Evolutionary conservation across 2,888 invertebrate genomes (phyloP).

Genomic region (Dryomyza anilis): DNA sequence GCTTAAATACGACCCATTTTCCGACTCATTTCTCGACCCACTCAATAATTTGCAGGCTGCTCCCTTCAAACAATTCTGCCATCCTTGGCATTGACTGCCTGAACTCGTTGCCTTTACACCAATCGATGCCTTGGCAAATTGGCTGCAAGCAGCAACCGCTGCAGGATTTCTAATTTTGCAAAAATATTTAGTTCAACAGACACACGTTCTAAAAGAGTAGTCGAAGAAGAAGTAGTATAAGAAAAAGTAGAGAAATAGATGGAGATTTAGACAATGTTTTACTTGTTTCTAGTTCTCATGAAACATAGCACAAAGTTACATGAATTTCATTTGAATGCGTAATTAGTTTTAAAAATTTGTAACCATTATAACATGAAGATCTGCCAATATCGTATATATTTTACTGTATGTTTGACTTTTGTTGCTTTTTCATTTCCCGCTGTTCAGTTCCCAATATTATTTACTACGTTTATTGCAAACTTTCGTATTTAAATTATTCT

Average conservation of each 20-base stretch:
- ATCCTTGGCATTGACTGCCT: not conserved
- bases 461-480: constrained; percentile 38
- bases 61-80: not conserved
- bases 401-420: not conserved
- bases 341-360: constrained; percentile 38
- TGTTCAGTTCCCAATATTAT: too few species aligned
- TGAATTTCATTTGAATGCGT: constrained; percentile 46
- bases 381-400: not conserved
- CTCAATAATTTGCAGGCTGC: not conserved
- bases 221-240: too few species aligned
- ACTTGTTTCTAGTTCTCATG: too few species aligned
- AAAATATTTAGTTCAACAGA: too few species aligned
- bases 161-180: too few species aligned
- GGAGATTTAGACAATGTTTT: too few species aligned
- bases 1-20: not conserved
- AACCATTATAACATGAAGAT: not conserved
- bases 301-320: too few species aligned
- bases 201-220: too few species aligned
- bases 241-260: too few species aligned
- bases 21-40: not conserved
- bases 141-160: not conserved
- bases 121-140: not conserved
- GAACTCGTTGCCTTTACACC: not conserved
- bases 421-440: too few species aligned
- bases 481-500: constrained; percentile 56